Evolutionary conservation across 2,888 invertebrate genomes (phyloP), one percentile per base, ranked within the genome.

Genomic region (Aspidapion aeneum): DNA sequence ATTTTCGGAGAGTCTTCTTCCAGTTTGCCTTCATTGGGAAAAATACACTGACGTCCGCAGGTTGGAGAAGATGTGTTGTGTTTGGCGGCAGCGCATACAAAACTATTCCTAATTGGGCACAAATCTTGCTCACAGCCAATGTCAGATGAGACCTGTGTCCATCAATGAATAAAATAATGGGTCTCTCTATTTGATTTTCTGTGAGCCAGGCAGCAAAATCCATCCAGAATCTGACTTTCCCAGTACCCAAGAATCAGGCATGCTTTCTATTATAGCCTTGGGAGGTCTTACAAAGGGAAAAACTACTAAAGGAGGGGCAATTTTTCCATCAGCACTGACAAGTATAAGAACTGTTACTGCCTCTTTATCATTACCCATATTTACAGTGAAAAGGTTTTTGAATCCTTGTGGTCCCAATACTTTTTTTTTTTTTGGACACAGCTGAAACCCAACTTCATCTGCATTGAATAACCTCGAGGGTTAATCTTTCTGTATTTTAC

Each of bases 371-470:
- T n/a, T n/a, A n/a, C n/a, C n/a, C n/a, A n/a, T n/a, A n/a, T n/a
- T n/a, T n/a, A n/a, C n/a, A n/a, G n/a, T n/a, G n/a, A n/a, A n/a
- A n/a, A n/a, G n/a, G n/a, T n/a, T n/a, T n/a, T n/a, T n/a, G n/a
- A n/a, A n/a, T n/a, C n/a, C n/a, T n/a, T n/a, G n/a, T 48, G 51
- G 68, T 52, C 58, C 71, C 51, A 22, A 62, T 49, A 66, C 64
- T 59, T 64, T 69, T 9, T n/a, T n/a, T 18, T 62, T 63, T 48
- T 65, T 60, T 19, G 63, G 66, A 65, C 75, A 75, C 3, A 77
- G 63, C 52, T 67, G 67, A 64, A 77, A 77, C 54, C 73, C 72
- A 5, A 74, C 71, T 66, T 76, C 77, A 61, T 77, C 75, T 12
- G 71, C 73, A 66, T 77, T 75, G 2, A 75, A 71, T 19, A 75